Conservation (phyloP, 2,888 invertebrate genomes). For the Entomobrya multifasciata region DNA sequence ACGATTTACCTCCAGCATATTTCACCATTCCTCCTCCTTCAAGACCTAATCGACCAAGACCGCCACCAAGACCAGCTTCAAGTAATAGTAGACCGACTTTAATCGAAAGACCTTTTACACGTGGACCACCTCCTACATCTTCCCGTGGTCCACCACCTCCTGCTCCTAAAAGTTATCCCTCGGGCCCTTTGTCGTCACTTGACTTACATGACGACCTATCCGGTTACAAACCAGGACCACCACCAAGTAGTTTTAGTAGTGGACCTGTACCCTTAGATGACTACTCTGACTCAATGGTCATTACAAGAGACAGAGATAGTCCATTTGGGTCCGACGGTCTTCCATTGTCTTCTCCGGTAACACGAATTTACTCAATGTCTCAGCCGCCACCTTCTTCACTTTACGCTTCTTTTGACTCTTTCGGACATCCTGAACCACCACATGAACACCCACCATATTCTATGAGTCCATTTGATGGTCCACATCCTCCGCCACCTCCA, state of each 20-base stretch:
- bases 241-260: background rate
- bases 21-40: conserved; percentile 13
- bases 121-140: background rate
- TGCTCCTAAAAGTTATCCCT: background rate
- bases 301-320: conserved; percentile 8
- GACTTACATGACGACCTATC: conserved; percentile 34
- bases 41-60: conserved; percentile 9
- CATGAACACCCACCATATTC: no score
- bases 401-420: conserved; percentile 43
- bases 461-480: conserved; percentile 16
- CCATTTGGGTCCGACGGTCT: background rate
- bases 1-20: background rate
- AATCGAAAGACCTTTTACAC: conserved; percentile 15
- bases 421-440: background rate
- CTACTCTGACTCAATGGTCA: conserved; percentile 22
- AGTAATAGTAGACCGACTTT: conserved; percentile 17
- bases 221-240: conserved; percentile 15
- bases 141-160: conserved; percentile 21
- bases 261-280: conserved; percentile 18
- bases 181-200: conserved; percentile 47
- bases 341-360: conserved; percentile 11
- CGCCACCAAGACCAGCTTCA: background rate
- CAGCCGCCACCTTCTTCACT: conserved; percentile 25
- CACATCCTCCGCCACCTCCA: conserved; percentile 9
- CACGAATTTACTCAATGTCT: conserved; percentile 14